phyloP scores from a whole-genome alignment of 2,113 vertebrate species.

The Brachypodius melanocephalos region DNA sequence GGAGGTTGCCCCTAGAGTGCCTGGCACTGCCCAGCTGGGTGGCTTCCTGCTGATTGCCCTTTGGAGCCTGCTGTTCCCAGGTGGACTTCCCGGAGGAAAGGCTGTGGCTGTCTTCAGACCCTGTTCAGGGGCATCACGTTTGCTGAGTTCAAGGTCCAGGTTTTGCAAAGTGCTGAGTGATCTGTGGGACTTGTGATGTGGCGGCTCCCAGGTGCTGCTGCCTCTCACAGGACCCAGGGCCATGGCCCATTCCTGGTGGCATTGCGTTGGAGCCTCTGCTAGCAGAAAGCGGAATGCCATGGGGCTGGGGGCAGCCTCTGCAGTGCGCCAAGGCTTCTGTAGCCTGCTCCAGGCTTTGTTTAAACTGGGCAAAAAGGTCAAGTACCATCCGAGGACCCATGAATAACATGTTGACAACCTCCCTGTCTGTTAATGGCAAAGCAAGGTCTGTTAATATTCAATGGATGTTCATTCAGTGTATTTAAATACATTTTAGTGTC shows the following conservation, averaged over 20 bases:
- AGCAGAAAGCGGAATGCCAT: accelerated
- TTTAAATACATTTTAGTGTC: conserved; percentile 59
- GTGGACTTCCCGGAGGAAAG: neutral
- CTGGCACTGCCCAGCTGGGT: neutral
- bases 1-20: neutral
- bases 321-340: neutral
- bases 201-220: neutral
- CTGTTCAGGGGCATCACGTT: neutral
- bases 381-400: conserved; percentile 11
- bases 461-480: conserved; percentile 46
- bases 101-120: neutral
- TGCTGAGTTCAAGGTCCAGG: neutral
- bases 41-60: neutral
- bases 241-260: neutral
- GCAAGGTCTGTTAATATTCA: conserved; percentile 58
- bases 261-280: accelerated
- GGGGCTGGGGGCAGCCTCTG: neutral
- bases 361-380: conserved; percentile 43
- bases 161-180: neutral
- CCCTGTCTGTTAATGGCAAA: conserved; percentile 60
- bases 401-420: conserved; percentile 59
- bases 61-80: neutral
- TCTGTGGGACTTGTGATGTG: neutral
- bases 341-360: conserved; percentile 1
- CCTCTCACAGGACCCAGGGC: accelerated